Evolutionary conservation across 2,113 vertebrate genomes (phyloP), one percentile per base, ranked within the genome.

Genomic region (Xyliphius kryptos): DNA sequence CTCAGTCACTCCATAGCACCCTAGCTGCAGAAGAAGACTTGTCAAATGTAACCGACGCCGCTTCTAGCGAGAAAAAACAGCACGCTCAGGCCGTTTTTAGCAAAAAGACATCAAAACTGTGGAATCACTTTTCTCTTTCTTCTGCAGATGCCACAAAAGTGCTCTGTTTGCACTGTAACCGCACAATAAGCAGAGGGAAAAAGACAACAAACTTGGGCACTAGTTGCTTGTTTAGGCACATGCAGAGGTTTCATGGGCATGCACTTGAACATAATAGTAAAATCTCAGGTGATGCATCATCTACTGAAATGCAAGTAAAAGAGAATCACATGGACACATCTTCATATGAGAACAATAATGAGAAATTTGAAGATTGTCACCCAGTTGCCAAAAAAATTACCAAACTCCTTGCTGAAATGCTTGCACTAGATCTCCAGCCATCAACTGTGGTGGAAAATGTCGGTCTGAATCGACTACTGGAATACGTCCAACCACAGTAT

Each of bases 51-150:
- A 80, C 82, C n/a, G 85, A 86, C 41, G 77, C 79, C 65, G 80
- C 86, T 17, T 62, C 70, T 67, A 70, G 69, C 63, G 80, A 89
- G 52, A 89, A 83, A 75, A 90, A 83, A 77, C 78, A 82, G 41
- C 89, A 80, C 46, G 71, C 83, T 26, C 75, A 89, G 76, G 90
- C 93, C 1, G 82, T 81, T 69, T 92, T 82, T 71, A 95, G 93
- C 74, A 98, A 98, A 83, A 97, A 94, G 88, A 97, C 94, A 61
- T 98, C 94, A 77, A 97, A 97, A 86, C 89, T 98, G 81, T 97
- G 95, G 93, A 97, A 97, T 78, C 95, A 98, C 67, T 97, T 98
- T 74, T 96, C 94, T 22, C 87, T 94, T 77, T 96, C 92, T 68
- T 85, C 91, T 44, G 78, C 89, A 49, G 94, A 97, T 79, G 93